A percentile compares a stretch with the other conserved stretches of the same genome.
Evolutionary conservation across 2,888 invertebrate species (phyloP).

Genomic region (Pseudeuparius sepicola): DNA sequence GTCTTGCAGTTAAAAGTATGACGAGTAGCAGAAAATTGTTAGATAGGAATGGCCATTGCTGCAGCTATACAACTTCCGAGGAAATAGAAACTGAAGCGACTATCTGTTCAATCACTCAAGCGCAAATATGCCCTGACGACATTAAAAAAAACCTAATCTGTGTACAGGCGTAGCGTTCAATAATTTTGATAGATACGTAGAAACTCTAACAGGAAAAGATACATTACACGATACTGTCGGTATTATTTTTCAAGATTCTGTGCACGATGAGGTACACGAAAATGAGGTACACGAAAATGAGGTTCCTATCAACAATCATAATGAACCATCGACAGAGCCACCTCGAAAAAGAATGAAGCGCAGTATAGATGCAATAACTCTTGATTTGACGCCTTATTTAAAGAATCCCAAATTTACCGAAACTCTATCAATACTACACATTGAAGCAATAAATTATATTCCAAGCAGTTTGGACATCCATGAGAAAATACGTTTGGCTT

Average conservation of each 20-base stretch:
- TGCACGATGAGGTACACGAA: conserved; percentile 18
- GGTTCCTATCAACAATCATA: background rate
- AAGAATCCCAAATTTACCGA: conserved; percentile 11
- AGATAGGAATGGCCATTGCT: conserved; percentile 19
- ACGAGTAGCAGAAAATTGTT: conserved; percentile 18
- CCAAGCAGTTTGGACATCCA: conserved; percentile 3
- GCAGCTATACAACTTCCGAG: conserved; percentile 14
- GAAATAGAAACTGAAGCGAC: conserved; percentile 21
- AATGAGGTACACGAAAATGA: background rate
- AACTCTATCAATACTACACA: no score
- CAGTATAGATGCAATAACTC: conserved; percentile 10
- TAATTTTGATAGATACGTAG: conserved; percentile 21
- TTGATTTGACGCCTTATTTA: conserved; percentile 8
- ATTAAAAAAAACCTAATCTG: conserved; percentile 9
- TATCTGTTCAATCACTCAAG: conserved; percentile 8
- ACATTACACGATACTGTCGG: conserved; percentile 20
- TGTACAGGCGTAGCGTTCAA: conserved; percentile 19
- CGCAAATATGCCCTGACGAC: conserved; percentile 15
- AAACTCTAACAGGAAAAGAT: conserved; percentile 19
- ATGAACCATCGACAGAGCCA: conserved; percentile 4
- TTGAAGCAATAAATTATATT: background rate
- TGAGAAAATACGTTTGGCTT: conserved; percentile 9
- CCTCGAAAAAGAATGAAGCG: conserved; percentile 10
- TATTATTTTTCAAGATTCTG: conserved; percentile 19
- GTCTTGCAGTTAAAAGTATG: conserved; percentile 16